These are phyloP conservation scores for Propithecus perrieri DNA, from an alignment of 2,797 vertebrate genomes.

Conservation along the genomic window DNA sequence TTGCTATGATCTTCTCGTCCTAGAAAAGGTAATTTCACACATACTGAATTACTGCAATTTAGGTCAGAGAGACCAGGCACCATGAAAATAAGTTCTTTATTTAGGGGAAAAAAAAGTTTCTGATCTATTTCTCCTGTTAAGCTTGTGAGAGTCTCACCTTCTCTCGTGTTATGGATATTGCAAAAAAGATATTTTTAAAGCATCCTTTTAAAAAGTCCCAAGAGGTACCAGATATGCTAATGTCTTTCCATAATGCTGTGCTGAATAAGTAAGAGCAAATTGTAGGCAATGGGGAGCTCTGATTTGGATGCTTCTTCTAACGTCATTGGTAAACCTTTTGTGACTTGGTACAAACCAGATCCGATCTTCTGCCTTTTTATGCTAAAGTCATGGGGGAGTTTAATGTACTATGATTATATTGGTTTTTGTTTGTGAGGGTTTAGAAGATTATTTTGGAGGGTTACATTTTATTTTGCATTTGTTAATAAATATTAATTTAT, in stretches of 20 bases:
- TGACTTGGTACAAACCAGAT: not conserved
- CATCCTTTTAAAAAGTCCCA: constrained; percentile 16
- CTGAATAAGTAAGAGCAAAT: not conserved
- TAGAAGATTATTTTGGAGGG: not conserved
- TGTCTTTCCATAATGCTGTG: not conserved
- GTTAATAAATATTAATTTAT: not conserved
- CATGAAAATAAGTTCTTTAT: constrained; percentile 79
- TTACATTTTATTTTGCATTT: not conserved
- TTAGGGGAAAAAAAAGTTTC: constrained; percentile 66
- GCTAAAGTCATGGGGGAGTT: not conserved
- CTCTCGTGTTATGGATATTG: constrained; percentile 46
- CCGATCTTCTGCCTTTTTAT: not conserved
- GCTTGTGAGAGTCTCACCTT: constrained; percentile 72
- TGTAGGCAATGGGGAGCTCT: not conserved
- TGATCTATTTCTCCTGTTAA: constrained; percentile 74
- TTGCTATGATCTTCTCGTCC: constrained; percentile 62
- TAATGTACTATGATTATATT: not conserved
- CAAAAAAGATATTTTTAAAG: constrained; percentile 61
- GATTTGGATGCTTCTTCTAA: not conserved
- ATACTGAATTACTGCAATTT: constrained; percentile 78
- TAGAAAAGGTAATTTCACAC: constrained; percentile 79
- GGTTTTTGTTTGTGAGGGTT: not conserved
- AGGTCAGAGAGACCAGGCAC: constrained; percentile 75
- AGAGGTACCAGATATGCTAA: constrained; percentile 8
- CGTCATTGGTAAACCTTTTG: not conserved